Evolutionary conservation across 2,797 vertebrate genomes (phyloP).

Genomic region (Alcedo quadribrachys): DNA sequence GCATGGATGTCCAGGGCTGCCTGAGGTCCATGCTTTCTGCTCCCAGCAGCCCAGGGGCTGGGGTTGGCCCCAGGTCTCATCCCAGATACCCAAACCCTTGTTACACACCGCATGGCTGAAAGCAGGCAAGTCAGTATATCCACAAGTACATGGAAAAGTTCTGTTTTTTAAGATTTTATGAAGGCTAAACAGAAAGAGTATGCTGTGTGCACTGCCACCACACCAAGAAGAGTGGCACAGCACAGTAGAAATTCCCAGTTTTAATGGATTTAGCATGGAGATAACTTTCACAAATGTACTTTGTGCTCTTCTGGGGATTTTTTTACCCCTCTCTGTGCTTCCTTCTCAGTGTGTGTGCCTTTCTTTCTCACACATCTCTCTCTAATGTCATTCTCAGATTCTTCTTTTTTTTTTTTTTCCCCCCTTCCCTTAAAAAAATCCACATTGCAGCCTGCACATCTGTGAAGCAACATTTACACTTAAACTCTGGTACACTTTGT

Average conservation of each 20-base stretch:
- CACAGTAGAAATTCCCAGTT: background rate
- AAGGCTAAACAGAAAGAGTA: background rate
- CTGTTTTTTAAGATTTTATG: background rate
- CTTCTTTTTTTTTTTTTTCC: background rate
- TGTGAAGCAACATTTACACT: background rate
- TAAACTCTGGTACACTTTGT: background rate
- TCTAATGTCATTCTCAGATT: background rate
- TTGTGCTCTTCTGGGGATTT: background rate
- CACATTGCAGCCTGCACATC: background rate
- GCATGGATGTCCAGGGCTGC: background rate
- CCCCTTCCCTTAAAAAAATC: background rate
- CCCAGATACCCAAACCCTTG: background rate
- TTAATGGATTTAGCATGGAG: background rate
- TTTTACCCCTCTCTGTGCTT: background rate
- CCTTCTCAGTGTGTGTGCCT: fast-evolving
- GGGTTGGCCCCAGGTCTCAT: background rate
- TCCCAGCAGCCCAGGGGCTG: background rate
- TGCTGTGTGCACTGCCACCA: background rate
- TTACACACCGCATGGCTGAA: background rate
- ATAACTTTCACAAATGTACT: background rate
- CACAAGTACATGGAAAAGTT: background rate
- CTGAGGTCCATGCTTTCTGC: background rate
- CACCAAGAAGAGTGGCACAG: background rate
- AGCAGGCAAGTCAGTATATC: background rate
- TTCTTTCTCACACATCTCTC: background rate